Conservation (phyloP, 2,113 vertebrate genomes). For the Eulemur macaco region DNA sequence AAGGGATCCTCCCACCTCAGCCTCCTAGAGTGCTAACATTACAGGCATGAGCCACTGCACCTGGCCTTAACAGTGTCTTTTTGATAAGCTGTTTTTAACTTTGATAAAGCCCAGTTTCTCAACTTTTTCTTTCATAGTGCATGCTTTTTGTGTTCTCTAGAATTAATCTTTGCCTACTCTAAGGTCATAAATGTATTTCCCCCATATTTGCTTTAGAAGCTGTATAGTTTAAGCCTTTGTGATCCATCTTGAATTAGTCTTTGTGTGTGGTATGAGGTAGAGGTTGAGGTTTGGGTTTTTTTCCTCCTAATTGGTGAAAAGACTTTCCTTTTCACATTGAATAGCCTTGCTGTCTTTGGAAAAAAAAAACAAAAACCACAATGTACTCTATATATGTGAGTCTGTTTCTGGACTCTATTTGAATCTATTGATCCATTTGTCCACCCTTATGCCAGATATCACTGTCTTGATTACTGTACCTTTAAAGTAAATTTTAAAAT, state of each 20-base stretch:
- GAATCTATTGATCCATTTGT: neutral
- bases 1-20: too few relatives aligned
- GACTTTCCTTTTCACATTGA: neutral
- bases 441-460: neutral
- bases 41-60: too few relatives aligned
- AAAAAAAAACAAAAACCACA: neutral
- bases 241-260: neutral
- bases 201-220: neutral
- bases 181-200: neutral
- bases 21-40: too few relatives aligned
- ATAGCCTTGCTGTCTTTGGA: neutral
- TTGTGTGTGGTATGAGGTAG: neutral
- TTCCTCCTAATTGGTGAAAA: neutral
- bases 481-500: neutral
- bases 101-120: neutral
- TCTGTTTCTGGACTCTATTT: neutral
- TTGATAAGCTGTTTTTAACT: conserved; percentile 1
- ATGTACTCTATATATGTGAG: neutral
- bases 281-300: neutral
- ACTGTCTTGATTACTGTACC: neutral
- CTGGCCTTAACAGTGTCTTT: neutral
- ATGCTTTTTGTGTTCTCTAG: neutral
- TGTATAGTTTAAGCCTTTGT: neutral
- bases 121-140: neutral
- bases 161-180: neutral